Conservation (phyloP, 2,888 invertebrate genomes). For the Icerya purchasi region DNA sequence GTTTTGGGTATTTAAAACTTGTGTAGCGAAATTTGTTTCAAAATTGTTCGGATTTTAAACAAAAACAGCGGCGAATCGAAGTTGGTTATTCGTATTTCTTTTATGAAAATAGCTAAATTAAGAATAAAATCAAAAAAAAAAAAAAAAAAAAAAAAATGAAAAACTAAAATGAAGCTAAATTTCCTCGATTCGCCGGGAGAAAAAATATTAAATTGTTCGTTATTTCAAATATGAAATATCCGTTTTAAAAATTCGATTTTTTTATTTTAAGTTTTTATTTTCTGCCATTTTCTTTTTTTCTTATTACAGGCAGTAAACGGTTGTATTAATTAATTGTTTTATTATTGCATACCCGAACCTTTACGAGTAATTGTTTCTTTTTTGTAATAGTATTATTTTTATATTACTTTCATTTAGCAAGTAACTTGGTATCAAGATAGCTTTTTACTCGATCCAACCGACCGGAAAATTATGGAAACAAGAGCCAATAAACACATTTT, state of each 20-base stretch:
- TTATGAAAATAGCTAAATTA: neutral
- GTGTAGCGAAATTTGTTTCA: neutral
- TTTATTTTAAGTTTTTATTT: no score
- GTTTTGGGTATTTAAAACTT: neutral
- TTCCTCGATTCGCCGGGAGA: no score
- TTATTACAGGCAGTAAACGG: no score
- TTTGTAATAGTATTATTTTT: no score
- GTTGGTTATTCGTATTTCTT: neutral
- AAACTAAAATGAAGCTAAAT: no score
- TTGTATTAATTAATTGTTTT: neutral
- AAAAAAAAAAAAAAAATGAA: neutral
- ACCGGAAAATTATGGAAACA: constrained; percentile 43
- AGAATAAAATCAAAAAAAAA: neutral
- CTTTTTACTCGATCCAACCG: constrained; percentile 41
- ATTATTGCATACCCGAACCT: neutral
- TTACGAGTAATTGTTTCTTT: no score
- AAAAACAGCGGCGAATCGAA: constrained; percentile 15
- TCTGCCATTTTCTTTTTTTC: no score
- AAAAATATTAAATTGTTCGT: no score
- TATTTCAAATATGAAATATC: no score
- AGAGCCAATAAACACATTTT: constrained; percentile 45
- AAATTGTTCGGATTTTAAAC: no score
- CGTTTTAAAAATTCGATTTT: no score
- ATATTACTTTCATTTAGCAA: no score
- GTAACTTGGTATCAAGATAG: constrained; percentile 53